A percentile compares a stretch with the other conserved stretches of the same genome.
Evolutionary conservation across 2,113 vertebrate genomes (phyloP).

Genomic region (Ctenomys sociabilis): DNA sequence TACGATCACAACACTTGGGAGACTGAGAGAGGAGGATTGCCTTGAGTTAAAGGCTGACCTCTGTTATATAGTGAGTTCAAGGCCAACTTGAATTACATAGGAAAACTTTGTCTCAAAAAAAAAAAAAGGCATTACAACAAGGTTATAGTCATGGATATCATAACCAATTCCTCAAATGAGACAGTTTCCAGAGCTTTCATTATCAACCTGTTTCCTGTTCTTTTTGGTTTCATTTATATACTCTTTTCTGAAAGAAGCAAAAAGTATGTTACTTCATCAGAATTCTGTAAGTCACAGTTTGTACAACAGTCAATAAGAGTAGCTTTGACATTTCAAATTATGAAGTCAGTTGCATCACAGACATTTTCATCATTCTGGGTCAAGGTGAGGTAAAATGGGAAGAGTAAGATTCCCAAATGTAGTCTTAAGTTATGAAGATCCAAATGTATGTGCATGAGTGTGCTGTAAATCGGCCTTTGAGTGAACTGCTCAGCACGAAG

Average conservation of each 20-base stretch:
- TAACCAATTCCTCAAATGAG: background rate
- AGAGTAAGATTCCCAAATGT: conserved; percentile 99
- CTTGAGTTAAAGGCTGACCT: background rate
- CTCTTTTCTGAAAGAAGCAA: conserved; percentile 66
- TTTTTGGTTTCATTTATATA: conserved; percentile 25
- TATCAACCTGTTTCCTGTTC: background rate
- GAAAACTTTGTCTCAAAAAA: background rate
- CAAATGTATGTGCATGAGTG: conserved; percentile 95
- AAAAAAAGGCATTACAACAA: background rate
- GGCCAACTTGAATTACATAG: background rate
- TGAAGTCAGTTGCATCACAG: conserved; percentile 63
- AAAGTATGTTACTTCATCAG: conserved; percentile 59
- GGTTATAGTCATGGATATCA: background rate
- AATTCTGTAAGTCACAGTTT: conserved; percentile 56
- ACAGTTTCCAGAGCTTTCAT: background rate
- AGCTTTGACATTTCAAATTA: conserved; percentile 57
- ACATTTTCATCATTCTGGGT: conserved; percentile 88
- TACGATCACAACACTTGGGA: background rate
- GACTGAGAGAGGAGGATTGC: background rate
- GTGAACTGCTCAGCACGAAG: conserved; percentile 96
- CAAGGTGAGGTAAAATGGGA: conserved; percentile 94
- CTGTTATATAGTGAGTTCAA: background rate
- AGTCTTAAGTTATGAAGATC: conserved; percentile 99
- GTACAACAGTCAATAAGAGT: conserved; percentile 49
- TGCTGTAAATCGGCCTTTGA: conserved; percentile 98